Conservation (phyloP, 2,888 invertebrate genomes). For the Andrena dorsata region DNA sequence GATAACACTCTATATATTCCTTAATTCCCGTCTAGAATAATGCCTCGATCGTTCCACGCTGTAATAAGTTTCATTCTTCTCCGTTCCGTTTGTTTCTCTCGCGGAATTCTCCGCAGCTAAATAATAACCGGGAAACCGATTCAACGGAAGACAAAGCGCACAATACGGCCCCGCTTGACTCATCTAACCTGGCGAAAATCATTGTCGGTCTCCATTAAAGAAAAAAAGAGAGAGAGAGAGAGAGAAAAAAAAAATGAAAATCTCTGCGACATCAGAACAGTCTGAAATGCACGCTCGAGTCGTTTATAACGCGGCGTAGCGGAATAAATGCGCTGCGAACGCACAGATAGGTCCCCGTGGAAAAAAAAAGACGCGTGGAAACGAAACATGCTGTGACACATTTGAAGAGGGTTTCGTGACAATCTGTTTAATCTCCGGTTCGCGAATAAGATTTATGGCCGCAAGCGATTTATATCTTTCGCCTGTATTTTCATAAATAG, state of each 20-base stretch:
- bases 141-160: neutral
- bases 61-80: slow-evolving; percentile 11
- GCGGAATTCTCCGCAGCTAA: neutral
- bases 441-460: slow-evolving; percentile 28
- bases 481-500: slow-evolving; percentile 22
- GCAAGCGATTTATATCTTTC: slow-evolving; percentile 9
- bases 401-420: slow-evolving; percentile 50
- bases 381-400: slow-evolving; percentile 19
- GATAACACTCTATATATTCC: slow-evolving; percentile 37
- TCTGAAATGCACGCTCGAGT: slow-evolving; percentile 7
- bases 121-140: neutral
- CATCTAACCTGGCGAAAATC: slow-evolving; percentile 1
- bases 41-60: slow-evolving; percentile 14
- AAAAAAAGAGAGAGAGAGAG: too few species aligned
- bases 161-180: neutral
- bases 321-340: slow-evolving; percentile 37
- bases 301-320: slow-evolving; percentile 6
- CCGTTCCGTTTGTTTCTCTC: neutral
- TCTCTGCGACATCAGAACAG: neutral
- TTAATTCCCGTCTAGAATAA: slow-evolving; percentile 14
- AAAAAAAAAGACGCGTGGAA: slow-evolving; percentile 7
- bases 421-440: slow-evolving; percentile 36
- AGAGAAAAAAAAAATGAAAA: neutral
- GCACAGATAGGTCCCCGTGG: slow-evolving; percentile 32
- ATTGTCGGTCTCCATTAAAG: slow-evolving; percentile 20